Conservation (phyloP, 2,113 vertebrate genomes). For the Gobius niger region DNA sequence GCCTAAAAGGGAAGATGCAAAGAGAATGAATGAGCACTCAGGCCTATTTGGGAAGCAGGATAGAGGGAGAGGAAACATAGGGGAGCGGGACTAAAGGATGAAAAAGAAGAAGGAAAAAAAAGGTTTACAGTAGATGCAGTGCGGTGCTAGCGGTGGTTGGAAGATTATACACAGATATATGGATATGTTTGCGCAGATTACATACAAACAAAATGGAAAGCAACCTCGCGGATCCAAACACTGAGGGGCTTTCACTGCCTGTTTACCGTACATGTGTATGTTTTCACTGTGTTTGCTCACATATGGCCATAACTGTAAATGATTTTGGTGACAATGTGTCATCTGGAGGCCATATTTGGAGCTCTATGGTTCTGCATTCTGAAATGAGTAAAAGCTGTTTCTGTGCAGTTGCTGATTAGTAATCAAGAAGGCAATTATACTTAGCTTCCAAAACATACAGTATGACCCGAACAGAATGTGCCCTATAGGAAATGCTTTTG, state of each 20-base stretch:
- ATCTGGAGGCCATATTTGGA: slow-evolving; percentile 25
- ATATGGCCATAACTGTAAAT: slow-evolving; percentile 7
- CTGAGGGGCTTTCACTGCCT: background rate
- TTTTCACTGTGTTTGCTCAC: slow-evolving; percentile 12
- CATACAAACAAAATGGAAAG: slow-evolving; percentile 13
- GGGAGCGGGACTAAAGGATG: slow-evolving; percentile 7
- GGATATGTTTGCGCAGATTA: slow-evolving; percentile 10
- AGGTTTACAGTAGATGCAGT: slow-evolving; percentile 19
- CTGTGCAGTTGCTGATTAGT: background rate
- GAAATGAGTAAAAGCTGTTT: slow-evolving; percentile 14
- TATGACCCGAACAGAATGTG: background rate
- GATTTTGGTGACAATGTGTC: slow-evolving; percentile 14
- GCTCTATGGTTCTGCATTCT: background rate
- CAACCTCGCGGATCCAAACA: slow-evolving; percentile 8
- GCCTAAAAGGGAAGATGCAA: slow-evolving; percentile 50
- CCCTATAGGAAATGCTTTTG: background rate
- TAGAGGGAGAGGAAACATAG: slow-evolving; percentile 27
- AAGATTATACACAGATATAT: background rate
- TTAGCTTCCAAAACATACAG: background rate
- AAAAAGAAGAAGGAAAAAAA: slow-evolving; percentile 7
- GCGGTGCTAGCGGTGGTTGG: slow-evolving; percentile 6
- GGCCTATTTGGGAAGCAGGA: slow-evolving; percentile 64
- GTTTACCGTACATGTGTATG: background rate
- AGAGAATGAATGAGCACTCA: slow-evolving; percentile 64
- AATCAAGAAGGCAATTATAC: slow-evolving; percentile 7